Conservation (phyloP, 64 coral and sea anemone species). For the Dendronephthya gigantea region DNA sequence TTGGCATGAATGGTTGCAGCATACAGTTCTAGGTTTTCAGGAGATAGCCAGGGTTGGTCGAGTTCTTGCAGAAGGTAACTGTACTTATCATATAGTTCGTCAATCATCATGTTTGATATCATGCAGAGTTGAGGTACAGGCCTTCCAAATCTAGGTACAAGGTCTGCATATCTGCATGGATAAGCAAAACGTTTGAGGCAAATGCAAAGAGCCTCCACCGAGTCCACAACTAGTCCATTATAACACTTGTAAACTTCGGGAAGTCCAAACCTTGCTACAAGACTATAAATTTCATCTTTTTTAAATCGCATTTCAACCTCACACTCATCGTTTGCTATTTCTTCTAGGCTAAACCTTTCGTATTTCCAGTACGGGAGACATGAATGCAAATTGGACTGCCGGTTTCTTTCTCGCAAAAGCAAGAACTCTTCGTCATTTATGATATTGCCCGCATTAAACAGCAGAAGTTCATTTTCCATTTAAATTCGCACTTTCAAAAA, state of each 20-base stretch:
- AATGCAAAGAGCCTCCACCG: constrained; percentile 5
- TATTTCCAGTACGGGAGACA: constrained; percentile 8
- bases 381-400: constrained; percentile 14
- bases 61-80: constrained; percentile 7
- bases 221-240: constrained; percentile 13
- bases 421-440: constrained; percentile 10
- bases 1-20: constrained; percentile 1
- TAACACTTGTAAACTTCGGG: constrained; percentile 10
- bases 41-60: constrained; percentile 11
- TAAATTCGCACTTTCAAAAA: not conserved
- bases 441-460: not conserved
- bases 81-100: constrained; percentile 1
- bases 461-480: too few relatives aligned
- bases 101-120: constrained; percentile 3
- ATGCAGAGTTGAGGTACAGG: constrained; percentile 19
- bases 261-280: constrained; percentile 9
- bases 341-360: too few relatives aligned
- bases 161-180: not conserved
- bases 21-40: constrained; percentile 7
- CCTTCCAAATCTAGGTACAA: constrained; percentile 19
- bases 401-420: not conserved
- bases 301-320: constrained; percentile 13
- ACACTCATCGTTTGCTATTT: not conserved
- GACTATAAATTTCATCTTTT: constrained; percentile 2
- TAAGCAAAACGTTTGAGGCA: constrained; percentile 6